Evolutionary conservation across 2,113 vertebrate genomes (phyloP).

Genomic region (Romanogobio albipinnatus): DNA sequence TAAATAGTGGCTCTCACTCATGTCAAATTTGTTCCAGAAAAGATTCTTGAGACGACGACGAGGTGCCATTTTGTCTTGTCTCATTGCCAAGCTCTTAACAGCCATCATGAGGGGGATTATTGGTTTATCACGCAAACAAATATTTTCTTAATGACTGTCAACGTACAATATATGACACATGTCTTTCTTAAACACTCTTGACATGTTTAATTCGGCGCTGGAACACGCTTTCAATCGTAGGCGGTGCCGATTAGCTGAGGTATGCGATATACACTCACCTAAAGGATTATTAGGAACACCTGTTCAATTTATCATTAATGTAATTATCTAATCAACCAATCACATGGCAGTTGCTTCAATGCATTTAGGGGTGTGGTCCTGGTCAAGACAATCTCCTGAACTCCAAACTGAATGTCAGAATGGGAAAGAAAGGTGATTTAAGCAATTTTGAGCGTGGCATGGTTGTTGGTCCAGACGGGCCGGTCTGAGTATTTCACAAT

Average conservation of each 20-base stretch:
- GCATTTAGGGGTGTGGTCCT: no score
- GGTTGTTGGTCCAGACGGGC: no score
- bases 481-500: no score
- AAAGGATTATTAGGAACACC: no score
- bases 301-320: no score
- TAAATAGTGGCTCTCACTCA: slow-evolving; percentile 3
- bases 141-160: slow-evolving; percentile 28
- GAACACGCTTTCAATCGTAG: slow-evolving; percentile 3
- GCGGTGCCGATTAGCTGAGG: slow-evolving; percentile 23
- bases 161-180: neutral
- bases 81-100: slow-evolving; percentile 34
- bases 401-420: no score
- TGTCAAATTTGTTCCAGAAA: slow-evolving; percentile 6
- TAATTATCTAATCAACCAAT: no score
- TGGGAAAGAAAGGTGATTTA: no score
- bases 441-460: no score
- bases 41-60: slow-evolving; percentile 37
- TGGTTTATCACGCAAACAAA: slow-evolving; percentile 15
- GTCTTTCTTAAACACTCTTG: slow-evolving; percentile 15
- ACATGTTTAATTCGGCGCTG: slow-evolving; percentile 31
- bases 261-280: slow-evolving; percentile 18
- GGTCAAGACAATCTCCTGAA: no score
- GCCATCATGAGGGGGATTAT: neutral
- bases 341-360: no score
- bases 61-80: slow-evolving; percentile 23